Conservation (phyloP, 2,888 invertebrate species). For the Hemicrepidius hirtus region DNA sequence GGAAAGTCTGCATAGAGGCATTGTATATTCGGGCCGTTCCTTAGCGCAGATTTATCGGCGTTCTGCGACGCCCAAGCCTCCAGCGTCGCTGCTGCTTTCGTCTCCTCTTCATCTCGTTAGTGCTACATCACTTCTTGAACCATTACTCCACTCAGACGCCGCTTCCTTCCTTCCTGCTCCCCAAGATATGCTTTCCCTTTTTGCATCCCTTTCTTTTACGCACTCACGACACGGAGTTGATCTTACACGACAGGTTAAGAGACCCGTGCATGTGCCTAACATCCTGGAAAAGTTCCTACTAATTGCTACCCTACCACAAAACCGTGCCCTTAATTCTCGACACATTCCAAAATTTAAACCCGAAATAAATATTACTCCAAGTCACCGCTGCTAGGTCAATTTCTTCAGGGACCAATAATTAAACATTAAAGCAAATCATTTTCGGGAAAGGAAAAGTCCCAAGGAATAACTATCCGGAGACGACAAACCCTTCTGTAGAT, state of each 20-base stretch:
- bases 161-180: conserved; percentile 56
- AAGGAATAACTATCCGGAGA: conserved; percentile 4
- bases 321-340: neutral
- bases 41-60: conserved; percentile 61
- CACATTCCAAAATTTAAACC: neutral
- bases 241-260: conserved; percentile 37
- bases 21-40: conserved; percentile 62
- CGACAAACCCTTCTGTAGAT: conserved; percentile 15
- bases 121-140: conserved; percentile 60
- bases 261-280: conserved; percentile 8
- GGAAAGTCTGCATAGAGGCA: conserved; percentile 60
- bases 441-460: conserved; percentile 10
- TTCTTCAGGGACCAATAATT: conserved; percentile 26
- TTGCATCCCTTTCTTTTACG: conserved; percentile 42
- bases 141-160: conserved; percentile 59
- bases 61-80: conserved; percentile 53
- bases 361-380: neutral
- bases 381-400: neutral
- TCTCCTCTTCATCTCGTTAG: conserved; percentile 61
- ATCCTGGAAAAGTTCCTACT: neutral
- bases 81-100: conserved; percentile 54
- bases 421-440: conserved; percentile 35
- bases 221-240: conserved; percentile 23
- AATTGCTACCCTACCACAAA: neutral
- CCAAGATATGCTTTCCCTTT: conserved; percentile 37